Evolutionary conservation across 2,888 invertebrate genomes (phyloP), one percentile per base, ranked within the genome.

Genomic region (Autographa gamma): DNA sequence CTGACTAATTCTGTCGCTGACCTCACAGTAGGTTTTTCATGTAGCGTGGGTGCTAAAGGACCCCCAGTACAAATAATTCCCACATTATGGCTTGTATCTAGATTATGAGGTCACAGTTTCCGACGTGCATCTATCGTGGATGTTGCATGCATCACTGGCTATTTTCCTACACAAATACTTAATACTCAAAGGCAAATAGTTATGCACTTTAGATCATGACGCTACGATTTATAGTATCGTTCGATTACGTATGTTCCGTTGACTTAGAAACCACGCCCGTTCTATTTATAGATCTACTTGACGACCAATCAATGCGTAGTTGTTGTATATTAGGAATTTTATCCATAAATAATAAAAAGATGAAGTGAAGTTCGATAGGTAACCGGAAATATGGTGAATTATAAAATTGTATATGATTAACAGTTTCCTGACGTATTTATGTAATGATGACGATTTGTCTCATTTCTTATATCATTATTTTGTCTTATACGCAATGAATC

Each of bases 71-170:
- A 11, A 25, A 66, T 59, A 54, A 41, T 64, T 65, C 32, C 13
- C 56, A 58, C 31, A 60, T 60, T 59, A 66, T 54, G 16, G 19
- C 52, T 62, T 60, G 69, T 70, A 63, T 73, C 60, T 79, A 71
- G 70, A 72, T 77, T 60, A 77, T 71, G 52, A 77, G 80, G 81
- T 77, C 79, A 79, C 68, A 41, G 61, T 72, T 79, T 77, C 74
- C 72, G 61, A 60, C 73, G 75, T 76, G 66, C 59, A 63, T 38
- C 3, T 16, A 38, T 65, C 77, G 70, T 81, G 76, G 19, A 19
- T 63, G 9, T 56, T 14, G 14, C 31, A 54, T 66, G 63, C 34
- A 3, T 64, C 14, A 31, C 31, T 54, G 58, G 18, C n/a, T 14
- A 43, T 41, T 31, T 58, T 25, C 41, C 60, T 60, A 9, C 18